Evolutionary conservation across 2,113 vertebrate genomes (phyloP).

Genomic region (Noturus placidus): DNA sequence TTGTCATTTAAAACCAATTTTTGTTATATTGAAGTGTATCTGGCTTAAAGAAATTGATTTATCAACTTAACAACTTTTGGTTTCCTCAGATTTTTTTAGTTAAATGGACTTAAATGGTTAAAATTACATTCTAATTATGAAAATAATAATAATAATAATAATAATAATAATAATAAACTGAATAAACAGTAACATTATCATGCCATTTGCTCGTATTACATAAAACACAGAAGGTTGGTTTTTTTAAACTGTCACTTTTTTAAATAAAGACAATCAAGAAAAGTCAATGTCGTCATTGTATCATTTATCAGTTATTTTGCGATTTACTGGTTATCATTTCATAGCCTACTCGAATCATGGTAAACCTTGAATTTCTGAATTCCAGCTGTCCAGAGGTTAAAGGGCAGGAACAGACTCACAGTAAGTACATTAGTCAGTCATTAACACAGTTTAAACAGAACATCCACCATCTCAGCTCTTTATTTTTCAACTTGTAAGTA

Average conservation of each 20-base stretch:
- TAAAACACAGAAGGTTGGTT: neutral
- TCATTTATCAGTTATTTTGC: neutral
- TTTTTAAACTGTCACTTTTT: neutral
- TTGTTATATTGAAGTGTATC: too few species aligned
- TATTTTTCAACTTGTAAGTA: slow-evolving; percentile 64
- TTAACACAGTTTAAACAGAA: slow-evolving; percentile 67
- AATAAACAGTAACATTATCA: neutral
- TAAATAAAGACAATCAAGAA: neutral
- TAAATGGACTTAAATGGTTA: too few species aligned
- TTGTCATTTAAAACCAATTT: too few species aligned
- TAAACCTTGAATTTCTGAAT: neutral
- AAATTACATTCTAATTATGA: neutral
- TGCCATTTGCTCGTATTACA: neutral
- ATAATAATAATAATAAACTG: neutral
- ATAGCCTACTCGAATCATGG: neutral
- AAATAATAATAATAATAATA: neutral
- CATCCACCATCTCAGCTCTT: slow-evolving; percentile 41
- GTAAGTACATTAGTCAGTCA: slow-evolving; percentile 74
- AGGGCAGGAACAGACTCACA: slow-evolving; percentile 65
- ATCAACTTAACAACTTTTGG: too few species aligned
- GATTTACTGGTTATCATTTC: neutral
- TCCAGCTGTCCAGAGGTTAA: slow-evolving; percentile 29
- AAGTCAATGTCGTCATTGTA: neutral
- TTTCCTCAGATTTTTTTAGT: too few species aligned
- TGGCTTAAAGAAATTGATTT: too few species aligned